Conservation (phyloP, 1,140 invertebrate species). For the Drosophila parabipectinata region DNA sequence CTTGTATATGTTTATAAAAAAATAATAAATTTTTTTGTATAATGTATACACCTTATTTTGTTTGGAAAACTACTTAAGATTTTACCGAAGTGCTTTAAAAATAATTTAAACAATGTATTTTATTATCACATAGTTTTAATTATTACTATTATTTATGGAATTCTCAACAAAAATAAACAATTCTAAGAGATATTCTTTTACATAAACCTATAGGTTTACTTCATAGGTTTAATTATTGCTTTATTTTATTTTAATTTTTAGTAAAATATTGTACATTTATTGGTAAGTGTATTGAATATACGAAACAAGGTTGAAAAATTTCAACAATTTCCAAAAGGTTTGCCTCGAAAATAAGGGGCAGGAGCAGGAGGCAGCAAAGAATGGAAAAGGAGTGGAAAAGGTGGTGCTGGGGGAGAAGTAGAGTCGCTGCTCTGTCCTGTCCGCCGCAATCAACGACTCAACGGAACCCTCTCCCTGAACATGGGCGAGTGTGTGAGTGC, state of each 20-base stretch:
- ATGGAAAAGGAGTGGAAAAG: conserved; percentile 1
- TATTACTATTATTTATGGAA: too few relatives aligned
- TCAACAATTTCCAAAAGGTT: conserved; percentile 51
- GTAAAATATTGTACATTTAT: not conserved
- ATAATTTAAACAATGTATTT: too few relatives aligned
- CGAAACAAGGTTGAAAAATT: conserved; percentile 54
- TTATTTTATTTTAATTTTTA: not conserved
- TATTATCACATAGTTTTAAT: too few relatives aligned
- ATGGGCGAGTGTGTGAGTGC: conserved; percentile 15
- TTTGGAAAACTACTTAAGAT: too few relatives aligned
- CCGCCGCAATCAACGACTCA: conserved; percentile 63
- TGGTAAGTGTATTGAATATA: conserved; percentile 23
- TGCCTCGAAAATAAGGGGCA: not conserved
- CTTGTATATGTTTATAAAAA: too few relatives aligned
- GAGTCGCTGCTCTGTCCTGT: conserved; percentile 46
- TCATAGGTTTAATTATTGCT: not conserved
- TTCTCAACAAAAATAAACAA: too few relatives aligned
- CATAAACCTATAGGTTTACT: too few relatives aligned
- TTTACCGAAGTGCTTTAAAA: too few relatives aligned
- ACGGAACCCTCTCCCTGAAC: conserved; percentile 21
- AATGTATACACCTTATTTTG: too few relatives aligned
- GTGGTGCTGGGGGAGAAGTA: conserved; percentile 5
- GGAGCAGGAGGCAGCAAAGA: not conserved
- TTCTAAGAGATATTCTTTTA: too few relatives aligned
- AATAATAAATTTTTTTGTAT: too few relatives aligned